phyloP scores from a whole-genome alignment of 2,888 invertebrate species.

The Toxonevra muliebris region DNA sequence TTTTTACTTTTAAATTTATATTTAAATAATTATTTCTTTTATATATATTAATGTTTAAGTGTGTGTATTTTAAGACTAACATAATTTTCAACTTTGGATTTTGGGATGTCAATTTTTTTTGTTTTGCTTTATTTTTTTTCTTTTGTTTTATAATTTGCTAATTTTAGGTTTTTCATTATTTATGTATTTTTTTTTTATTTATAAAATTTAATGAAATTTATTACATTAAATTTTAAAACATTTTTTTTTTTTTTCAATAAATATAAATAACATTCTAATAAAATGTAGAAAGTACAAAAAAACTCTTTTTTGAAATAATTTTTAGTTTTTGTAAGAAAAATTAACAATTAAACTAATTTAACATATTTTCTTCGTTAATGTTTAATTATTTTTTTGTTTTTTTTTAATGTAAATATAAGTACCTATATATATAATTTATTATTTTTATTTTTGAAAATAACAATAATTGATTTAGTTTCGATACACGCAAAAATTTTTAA shows the following conservation, averaged over 20 bases:
- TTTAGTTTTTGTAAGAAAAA: constrained; percentile 22
- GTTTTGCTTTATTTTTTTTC: constrained; percentile 30
- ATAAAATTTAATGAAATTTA: constrained; percentile 24
- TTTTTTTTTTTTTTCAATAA: constrained; percentile 29
- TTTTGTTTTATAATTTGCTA: constrained; percentile 19
- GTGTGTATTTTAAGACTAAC: too few relatives aligned
- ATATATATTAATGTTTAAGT: constrained; percentile 38
- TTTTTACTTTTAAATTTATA: constrained; percentile 15
- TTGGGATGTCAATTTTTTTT: constrained; percentile 32
- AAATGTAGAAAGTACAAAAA: too few relatives aligned
- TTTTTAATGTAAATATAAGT: background rate
- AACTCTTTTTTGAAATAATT: constrained; percentile 33
- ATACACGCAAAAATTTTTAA: constrained; percentile 11
- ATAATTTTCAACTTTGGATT: too few relatives aligned
- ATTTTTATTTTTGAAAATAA: constrained; percentile 16
- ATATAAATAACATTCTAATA: constrained; percentile 11
- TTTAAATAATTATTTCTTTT: constrained; percentile 23
- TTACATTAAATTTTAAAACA: constrained; percentile 30
- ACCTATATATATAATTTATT: constrained; percentile 12
- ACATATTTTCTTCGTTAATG: constrained; percentile 16
- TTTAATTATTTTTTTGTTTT: constrained; percentile 14
- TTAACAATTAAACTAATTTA: constrained; percentile 30
- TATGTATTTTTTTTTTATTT: constrained; percentile 17
- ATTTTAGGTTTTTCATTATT: constrained; percentile 17
- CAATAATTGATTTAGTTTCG: constrained; percentile 5